These are phyloP conservation scores for Neomorphus geoffroyi DNA, from an alignment of 2,797 vertebrate genomes.

Conservation along the genomic window DNA sequence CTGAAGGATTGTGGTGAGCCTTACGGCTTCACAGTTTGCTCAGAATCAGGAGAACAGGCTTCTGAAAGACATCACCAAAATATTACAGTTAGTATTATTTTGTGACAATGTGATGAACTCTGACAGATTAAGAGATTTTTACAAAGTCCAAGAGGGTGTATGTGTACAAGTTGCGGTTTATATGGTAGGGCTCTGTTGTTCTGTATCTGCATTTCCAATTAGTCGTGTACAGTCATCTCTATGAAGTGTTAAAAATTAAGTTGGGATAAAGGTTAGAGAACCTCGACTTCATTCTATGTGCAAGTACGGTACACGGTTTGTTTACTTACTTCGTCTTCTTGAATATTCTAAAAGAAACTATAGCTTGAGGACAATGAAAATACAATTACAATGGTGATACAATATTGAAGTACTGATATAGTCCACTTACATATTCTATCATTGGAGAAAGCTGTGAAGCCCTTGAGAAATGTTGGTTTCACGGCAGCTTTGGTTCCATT, in stretches of 20 bases:
- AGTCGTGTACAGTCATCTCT: slow-evolving; percentile 52
- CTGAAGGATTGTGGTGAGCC: background rate
- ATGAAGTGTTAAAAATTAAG: slow-evolving; percentile 65
- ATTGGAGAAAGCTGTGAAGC: slow-evolving; percentile 47
- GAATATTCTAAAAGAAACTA: slow-evolving; percentile 53
- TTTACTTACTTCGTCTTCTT: slow-evolving; percentile 56
- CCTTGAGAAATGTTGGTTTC: slow-evolving; percentile 41
- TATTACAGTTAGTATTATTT: background rate
- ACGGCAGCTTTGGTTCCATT: slow-evolving; percentile 71
- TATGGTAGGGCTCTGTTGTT: slow-evolving; percentile 49
- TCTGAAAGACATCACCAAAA: background rate
- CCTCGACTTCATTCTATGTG: slow-evolving; percentile 23
- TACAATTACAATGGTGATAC: slow-evolving; percentile 58
- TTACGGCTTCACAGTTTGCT: background rate
- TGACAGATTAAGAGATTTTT: background rate
- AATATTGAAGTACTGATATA: slow-evolving; percentile 64
- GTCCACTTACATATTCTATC: slow-evolving; percentile 63
- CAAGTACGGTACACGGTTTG: slow-evolving; percentile 46
- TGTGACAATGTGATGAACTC: slow-evolving; percentile 6
- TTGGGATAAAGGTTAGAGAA: slow-evolving; percentile 30
- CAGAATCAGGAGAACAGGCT: background rate
- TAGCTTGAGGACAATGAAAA: slow-evolving; percentile 68
- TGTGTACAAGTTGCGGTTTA: slow-evolving; percentile 47
- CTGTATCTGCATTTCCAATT: slow-evolving; percentile 54
- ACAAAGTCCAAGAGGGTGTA: background rate